Base-by-base conservation (phyloP, 2,888 invertebrate genomes). In the Drosophila prostipennis region DNA sequence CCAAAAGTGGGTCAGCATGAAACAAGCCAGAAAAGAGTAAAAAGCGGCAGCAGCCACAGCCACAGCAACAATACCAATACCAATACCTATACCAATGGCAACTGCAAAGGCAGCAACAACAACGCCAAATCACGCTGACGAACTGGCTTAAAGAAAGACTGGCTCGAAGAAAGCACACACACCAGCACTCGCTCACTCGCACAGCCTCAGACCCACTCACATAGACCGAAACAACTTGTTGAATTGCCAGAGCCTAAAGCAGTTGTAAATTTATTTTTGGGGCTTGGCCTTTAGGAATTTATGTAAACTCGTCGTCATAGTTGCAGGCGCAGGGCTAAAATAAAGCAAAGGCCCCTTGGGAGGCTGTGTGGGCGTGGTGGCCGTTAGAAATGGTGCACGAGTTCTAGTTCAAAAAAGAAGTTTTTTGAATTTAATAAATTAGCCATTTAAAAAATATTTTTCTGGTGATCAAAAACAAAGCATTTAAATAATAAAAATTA, bases 1-100 rank as follows among this genome's bases (percentile, higher is more conserved):
- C 56, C 77, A 72, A 84, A 84, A 84, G 83, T 84, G 88, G 83
- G 89, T 84, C 83, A 84, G 75, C 89, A 81, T 85, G 80, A 83
- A 87, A 85, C 80, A 77, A 89, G 83, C 86, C 88, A 75, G 65
- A 57, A 65, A 72, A 60, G 26, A 74, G 45, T 40, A 65, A 80
- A 72, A 73, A 85, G 54, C 65, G 45, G 58, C 81, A 77, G 72
- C 81, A 59, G 74, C 80, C 48, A 40, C 54, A 74, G 53, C 51
- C 55, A 26, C 55, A 46, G 52, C 59, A 59, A 36, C 26, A 45
- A 34, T 43, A 60, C 58, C 59, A 57, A 29, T 42, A 43, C 34
- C 26, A 45, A 34, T 43, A 60, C 58, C 59, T 56, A 29, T 42
- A 43, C 34, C 48, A 48, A 29, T 16, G 26, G 36, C 46, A 64